These are phyloP conservation scores for Hippocampus barbouri DNA, from an alignment of 2,113 vertebrate species.

Conservation along the genomic window DNA sequence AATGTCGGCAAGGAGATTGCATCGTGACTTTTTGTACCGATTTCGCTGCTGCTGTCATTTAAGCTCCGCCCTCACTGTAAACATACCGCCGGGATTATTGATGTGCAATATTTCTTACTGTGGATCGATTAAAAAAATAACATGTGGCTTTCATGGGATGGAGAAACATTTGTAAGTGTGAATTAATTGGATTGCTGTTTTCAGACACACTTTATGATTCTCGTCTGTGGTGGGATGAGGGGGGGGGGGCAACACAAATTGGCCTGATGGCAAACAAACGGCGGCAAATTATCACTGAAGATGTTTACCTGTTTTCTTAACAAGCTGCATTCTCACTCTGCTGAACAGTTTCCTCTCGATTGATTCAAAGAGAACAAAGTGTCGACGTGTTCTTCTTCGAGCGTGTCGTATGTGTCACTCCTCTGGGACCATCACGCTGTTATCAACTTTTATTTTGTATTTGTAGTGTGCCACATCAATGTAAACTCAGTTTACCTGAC, in stretches of 20 bases:
- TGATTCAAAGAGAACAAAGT: slow-evolving; percentile 5
- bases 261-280: slow-evolving; percentile 50
- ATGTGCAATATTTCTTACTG: no score
- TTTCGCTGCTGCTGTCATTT: no score
- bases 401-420: slow-evolving; percentile 8
- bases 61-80: not conserved
- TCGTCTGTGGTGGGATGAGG: not conserved
- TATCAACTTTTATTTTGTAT: not conserved
- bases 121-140: not conserved
- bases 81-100: slow-evolving; percentile 1
- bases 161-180: slow-evolving; percentile 35
- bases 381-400: slow-evolving; percentile 2
- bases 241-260: slow-evolving; percentile 44
- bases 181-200: slow-evolving; percentile 55
- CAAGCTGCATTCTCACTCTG: slow-evolving; percentile 38
- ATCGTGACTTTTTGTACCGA: no score
- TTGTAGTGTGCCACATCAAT: not conserved
- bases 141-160: slow-evolving; percentile 37
- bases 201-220: slow-evolving; percentile 40
- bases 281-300: slow-evolving; percentile 44
- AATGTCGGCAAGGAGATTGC: no score
- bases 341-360: slow-evolving; percentile 1
- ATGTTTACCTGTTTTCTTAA: slow-evolving; percentile 56
- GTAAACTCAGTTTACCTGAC: no score
- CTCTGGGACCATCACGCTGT: not conserved